A percentile compares a stretch with the other conserved stretches of the same genome.
Evolutionary conservation across 2,113 vertebrate species (phyloP).

Genomic region (Epinephelus cyanopodus): DNA sequence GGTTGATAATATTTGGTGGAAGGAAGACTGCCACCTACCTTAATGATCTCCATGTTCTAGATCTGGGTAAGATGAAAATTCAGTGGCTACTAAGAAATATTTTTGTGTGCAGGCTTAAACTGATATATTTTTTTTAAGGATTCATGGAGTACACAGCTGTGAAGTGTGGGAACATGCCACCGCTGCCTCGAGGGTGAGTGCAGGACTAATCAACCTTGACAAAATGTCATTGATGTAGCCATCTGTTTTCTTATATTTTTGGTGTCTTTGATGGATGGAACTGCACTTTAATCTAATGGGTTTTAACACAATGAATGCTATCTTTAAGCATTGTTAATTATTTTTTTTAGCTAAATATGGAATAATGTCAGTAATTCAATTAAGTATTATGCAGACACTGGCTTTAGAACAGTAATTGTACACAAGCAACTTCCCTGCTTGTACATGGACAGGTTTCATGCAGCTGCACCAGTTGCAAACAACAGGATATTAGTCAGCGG

Average conservation of each 20-base stretch:
- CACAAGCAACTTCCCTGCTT: background rate
- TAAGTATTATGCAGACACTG: background rate
- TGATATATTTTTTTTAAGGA: slow-evolving; percentile 68
- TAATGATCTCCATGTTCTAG: slow-evolving; percentile 89
- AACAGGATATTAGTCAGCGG: slow-evolving; percentile 90
- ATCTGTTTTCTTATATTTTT: slow-evolving; percentile 59
- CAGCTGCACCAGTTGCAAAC: slow-evolving; percentile 86
- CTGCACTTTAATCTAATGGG: background rate
- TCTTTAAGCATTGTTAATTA: background rate
- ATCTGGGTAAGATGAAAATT: slow-evolving; percentile 85
- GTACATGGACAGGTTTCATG: slow-evolving; percentile 87
- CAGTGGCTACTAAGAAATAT: background rate
- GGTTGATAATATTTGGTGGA: slow-evolving; percentile 90
- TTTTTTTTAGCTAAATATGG: background rate
- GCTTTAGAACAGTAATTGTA: background rate
- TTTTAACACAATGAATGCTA: background rate
- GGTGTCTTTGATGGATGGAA: background rate
- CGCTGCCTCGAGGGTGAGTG: slow-evolving; percentile 88
- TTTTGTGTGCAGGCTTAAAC: background rate
- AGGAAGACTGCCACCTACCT: slow-evolving; percentile 85
- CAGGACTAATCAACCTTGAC: slow-evolving; percentile 52
- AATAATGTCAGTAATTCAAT: background rate
- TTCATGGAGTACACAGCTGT: slow-evolving; percentile 93
- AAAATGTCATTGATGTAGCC: slow-evolving; percentile 38
- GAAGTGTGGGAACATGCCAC: slow-evolving; percentile 81